phyloP scores from a whole-genome alignment of 2,113 vertebrate species.

The Pongo pygmaeus region DNA sequence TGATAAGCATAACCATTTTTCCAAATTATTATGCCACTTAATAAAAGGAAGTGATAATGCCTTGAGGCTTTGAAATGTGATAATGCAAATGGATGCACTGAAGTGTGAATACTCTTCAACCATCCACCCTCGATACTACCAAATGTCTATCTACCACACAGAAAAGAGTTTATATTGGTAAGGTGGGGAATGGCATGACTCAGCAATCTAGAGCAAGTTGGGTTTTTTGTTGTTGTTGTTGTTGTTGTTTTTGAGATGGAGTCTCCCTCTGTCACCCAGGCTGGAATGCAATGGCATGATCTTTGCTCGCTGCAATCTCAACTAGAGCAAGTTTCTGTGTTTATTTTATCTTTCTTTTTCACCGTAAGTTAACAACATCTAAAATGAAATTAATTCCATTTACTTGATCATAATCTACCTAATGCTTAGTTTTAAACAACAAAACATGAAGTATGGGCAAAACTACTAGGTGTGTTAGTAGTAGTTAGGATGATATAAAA shows the following conservation, averaged over 20 bases:
- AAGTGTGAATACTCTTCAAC: conserved; percentile 78
- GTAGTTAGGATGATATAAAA: background rate
- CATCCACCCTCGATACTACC: conserved; percentile 63
- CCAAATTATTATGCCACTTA: conserved; percentile 84
- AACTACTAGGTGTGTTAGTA: background rate
- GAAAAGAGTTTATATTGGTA: conserved; percentile 23
- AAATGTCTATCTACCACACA: conserved; percentile 53
- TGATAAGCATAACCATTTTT: conserved; percentile 84
- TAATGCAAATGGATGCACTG: conserved; percentile 78
- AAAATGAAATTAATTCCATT: background rate
- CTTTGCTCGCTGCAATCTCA: no score
- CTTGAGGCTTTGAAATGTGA: conserved; percentile 83
- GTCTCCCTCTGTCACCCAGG: no score
- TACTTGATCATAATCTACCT: background rate
- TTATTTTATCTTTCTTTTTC: conserved; percentile 7
- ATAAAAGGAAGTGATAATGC: conserved; percentile 85
- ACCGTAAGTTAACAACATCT: background rate
- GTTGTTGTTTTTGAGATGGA: no score
- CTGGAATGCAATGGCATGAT: no score
- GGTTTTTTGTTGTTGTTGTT: no score
- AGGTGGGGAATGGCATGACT: background rate
- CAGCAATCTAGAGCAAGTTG: background rate
- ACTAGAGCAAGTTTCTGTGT: background rate
- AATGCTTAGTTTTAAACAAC: background rate
- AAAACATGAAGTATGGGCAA: background rate